These are phyloP conservation scores for Phengaris alcon DNA, from an alignment of 2,888 invertebrate genomes.

Conservation along the genomic window DNA sequence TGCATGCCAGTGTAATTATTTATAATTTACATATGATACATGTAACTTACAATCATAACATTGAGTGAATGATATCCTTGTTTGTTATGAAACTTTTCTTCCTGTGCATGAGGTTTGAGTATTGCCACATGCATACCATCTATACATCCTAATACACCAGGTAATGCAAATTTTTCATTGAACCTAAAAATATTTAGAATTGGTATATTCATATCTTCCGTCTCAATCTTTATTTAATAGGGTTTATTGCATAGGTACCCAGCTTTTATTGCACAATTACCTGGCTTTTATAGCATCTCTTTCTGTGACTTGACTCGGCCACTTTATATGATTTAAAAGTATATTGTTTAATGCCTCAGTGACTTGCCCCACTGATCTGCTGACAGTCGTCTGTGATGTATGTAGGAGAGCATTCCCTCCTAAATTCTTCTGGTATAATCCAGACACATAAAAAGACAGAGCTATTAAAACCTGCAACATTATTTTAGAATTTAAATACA, in stretches of 20 bases:
- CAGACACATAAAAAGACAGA: background rate
- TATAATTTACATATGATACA: background rate
- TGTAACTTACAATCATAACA: conserved; percentile 25
- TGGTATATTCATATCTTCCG: no score
- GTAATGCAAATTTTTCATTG: background rate
- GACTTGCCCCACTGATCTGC: background rate
- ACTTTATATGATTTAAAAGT: background rate
- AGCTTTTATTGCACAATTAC: background rate
- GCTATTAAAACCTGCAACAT: background rate
- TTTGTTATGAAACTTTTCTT: conserved; percentile 26
- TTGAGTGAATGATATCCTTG: conserved; percentile 30
- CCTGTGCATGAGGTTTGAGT: background rate
- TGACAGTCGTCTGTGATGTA: background rate
- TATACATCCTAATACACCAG: background rate
- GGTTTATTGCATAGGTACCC: no score
- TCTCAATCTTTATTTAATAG: no score
- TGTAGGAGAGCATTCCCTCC: background rate
- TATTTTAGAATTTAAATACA: background rate
- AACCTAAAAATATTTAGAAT: background rate
- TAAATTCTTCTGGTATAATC: background rate
- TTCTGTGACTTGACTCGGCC: background rate
- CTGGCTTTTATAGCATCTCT: background rate
- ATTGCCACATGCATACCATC: background rate
- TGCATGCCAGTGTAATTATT: no score
- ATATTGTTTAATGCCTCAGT: background rate